Conservation (phyloP, 2,797 vertebrate species). For the Manis javanica region DNA sequence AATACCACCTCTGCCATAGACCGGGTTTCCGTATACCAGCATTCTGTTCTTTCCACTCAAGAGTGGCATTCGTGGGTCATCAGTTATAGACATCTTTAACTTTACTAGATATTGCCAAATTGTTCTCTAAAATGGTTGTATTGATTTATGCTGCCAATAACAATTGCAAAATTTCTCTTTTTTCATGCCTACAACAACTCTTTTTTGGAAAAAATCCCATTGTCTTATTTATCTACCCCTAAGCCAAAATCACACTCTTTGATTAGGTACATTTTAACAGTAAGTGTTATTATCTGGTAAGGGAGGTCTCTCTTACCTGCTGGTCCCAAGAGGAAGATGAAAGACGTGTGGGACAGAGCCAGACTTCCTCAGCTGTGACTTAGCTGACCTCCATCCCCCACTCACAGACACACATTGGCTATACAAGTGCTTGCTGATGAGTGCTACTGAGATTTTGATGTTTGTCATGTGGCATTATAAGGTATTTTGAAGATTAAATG, state of each 20-base stretch:
- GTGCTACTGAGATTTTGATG: not conserved
- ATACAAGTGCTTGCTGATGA: constrained; percentile 6
- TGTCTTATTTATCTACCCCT: not conserved
- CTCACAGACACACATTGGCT: not conserved
- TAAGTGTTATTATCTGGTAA: not conserved
- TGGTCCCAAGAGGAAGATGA: not conserved
- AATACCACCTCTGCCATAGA: not conserved
- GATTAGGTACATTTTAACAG: not conserved
- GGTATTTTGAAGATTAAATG: constrained; percentile 13
- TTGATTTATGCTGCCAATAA: not conserved
- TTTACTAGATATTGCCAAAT: not conserved
- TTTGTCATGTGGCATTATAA: not conserved
- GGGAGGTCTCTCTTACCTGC: not conserved
- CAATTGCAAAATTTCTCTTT: not conserved
- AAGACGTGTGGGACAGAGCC: not conserved
- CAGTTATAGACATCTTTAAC: not conserved
- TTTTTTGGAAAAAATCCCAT: not conserved
- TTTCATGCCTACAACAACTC: not conserved
- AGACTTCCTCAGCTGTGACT: not conserved
- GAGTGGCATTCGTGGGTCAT: not conserved
- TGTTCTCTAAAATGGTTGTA: not conserved
- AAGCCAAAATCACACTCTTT: constrained; percentile 13
- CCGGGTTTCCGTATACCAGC: not conserved
- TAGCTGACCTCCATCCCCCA: not conserved
- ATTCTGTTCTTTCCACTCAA: not conserved